Evolutionary conservation across 2,888 invertebrate species (phyloP), one percentile per base, ranked within the genome.

Genomic region (Cepaea hortensis): DNA sequence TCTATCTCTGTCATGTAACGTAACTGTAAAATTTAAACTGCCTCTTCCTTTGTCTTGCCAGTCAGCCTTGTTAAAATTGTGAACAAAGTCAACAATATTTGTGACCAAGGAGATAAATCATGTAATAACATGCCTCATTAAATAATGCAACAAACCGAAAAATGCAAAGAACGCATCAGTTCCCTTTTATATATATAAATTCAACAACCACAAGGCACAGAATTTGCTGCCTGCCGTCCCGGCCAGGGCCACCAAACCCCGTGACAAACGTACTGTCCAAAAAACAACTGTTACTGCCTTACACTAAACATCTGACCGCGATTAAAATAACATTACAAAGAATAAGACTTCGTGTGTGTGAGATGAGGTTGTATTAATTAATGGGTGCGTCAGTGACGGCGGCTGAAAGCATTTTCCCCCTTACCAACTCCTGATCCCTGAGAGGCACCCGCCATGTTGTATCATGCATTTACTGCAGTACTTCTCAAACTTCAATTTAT

Each of bases 401-500:
- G 23, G n/a, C 13, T 77, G 61, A 55, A 55, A 77, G 77, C 50
- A 11, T 13, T 61, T 77, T 77, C 20, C 55, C 55, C 55, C 77
- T 87, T 77, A 83, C 86, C 79, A 68, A 83, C 82, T 72, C 72
- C 72, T 68, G 86, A 87, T 72, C 76, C 77, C 75, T 83, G 83
- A 75, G 79, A 70, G 83, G 86, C 82, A 83, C 77, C 86, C 82
- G 83, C 86, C 82, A 87, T 83, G 79, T 87, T 85, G 85, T 85
- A 81, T 85, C 85, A 70, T 65, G 85, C 85, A 85, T 85, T 85
- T 35, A 70, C 85, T 85, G 85, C 85, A 72, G n/a, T 79, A 50
- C 85, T 70, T 65, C 48, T 13, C 4, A 18, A 72, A 46, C 18
- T 61, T 65, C 68, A 80, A 23, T 13, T 50, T 62, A 35, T 46